Conservation (phyloP, 2,888 invertebrate genomes). For the Liopterus haemorrhoidalis region DNA sequence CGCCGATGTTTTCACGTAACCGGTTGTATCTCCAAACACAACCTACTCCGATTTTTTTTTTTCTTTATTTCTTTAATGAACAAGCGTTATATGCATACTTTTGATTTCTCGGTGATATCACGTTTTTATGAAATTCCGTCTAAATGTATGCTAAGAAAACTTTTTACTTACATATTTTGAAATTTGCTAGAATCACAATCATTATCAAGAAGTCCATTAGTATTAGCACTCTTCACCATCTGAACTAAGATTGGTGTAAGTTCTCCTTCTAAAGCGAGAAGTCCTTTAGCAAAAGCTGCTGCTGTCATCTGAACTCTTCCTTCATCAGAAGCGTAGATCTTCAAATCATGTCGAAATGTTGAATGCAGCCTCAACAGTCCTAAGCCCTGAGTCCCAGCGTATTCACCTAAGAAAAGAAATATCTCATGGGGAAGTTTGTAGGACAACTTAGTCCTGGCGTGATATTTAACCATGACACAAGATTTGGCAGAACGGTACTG, state of each 20-base stretch:
- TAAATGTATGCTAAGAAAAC: constrained; percentile 3
- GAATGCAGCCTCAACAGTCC: constrained; percentile 93
- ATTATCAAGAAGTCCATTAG: constrained; percentile 95
- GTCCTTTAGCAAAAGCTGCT: constrained; percentile 97
- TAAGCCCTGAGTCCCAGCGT: constrained; percentile 88
- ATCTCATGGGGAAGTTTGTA: no score
- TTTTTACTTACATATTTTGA: constrained; percentile 77
- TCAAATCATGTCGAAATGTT: constrained; percentile 96
- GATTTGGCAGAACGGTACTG: no score
- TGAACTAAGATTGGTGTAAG: constrained; percentile 97
- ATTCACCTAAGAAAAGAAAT: no score
- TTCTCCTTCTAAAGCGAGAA: constrained; percentile 95
- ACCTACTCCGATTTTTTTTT: no score
- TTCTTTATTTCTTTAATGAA: no score
- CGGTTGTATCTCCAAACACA: no score
- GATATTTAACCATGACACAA: no score
- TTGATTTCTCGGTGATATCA: no score
- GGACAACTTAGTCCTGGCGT: no score
- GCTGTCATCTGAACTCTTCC: constrained; percentile 99
- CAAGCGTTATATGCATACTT: no score
- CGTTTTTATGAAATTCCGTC: no score
- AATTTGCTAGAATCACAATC: constrained; percentile 96
- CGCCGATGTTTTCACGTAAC: no score
- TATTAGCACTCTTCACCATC: constrained; percentile 99
- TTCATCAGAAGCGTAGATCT: constrained; percentile 99